Evolutionary conservation across 2,113 vertebrate species (phyloP).

Genomic region (Philantomba maxwellii): DNA sequence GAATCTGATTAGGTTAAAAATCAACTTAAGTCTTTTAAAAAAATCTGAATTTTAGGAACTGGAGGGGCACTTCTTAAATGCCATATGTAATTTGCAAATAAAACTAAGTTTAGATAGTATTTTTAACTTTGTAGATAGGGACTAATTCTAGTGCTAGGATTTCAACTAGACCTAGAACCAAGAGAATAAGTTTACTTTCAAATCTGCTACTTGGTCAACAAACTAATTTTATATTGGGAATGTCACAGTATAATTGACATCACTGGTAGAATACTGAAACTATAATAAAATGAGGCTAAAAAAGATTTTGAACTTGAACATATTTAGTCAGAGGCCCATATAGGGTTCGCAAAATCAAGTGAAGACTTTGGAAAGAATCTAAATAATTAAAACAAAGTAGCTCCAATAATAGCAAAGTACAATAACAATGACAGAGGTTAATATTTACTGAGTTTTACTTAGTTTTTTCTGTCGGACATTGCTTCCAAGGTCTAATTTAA

Average conservation of each 20-base stretch:
- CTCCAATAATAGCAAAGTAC: background rate
- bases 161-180: background rate
- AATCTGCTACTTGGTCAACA: background rate
- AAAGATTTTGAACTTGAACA: background rate
- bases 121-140: background rate
- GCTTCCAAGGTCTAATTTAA: background rate
- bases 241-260: background rate
- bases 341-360: background rate
- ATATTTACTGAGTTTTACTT: background rate
- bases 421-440: background rate
- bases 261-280: background rate
- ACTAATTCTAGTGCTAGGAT: background rate
- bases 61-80: background rate
- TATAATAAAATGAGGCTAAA: background rate
- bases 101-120: background rate
- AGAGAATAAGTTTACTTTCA: background rate
- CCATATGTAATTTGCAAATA: background rate
- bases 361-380: background rate
- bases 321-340: background rate
- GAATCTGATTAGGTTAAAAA: background rate
- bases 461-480: background rate
- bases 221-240: background rate
- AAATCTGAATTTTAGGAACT: background rate
- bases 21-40: background rate
- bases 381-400: conserved; percentile 31